A percentile compares a stretch with the other conserved stretches of the same genome.
Conservation (phyloP, 2,113 vertebrate genomes). For the Passer montanus region DNA sequence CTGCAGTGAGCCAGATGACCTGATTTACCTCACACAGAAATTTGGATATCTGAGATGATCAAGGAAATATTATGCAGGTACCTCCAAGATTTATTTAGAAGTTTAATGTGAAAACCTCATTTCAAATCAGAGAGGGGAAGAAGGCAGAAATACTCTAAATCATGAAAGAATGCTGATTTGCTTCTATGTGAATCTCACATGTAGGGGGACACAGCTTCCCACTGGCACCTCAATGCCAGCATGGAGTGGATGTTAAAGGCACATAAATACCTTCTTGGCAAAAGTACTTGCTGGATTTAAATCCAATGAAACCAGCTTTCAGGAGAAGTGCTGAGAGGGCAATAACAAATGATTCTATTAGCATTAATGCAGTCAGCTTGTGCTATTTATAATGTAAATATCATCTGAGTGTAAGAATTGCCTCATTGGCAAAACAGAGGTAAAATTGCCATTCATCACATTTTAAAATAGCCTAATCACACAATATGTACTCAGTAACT, state of each 20-base stretch:
- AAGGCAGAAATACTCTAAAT: background rate
- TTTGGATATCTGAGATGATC: background rate
- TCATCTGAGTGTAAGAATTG: conserved; percentile 19
- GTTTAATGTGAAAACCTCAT: background rate
- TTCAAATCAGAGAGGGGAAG: background rate
- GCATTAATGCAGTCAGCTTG: conserved; percentile 23
- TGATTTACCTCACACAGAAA: background rate
- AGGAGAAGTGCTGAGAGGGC: background rate
- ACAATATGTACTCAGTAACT: background rate
- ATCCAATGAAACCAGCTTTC: background rate
- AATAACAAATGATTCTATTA: conserved; percentile 39
- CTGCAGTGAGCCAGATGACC: background rate
- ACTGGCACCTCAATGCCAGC: background rate
- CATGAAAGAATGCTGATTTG: background rate
- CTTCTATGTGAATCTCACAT: background rate
- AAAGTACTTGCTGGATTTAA: background rate
- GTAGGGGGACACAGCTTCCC: background rate
- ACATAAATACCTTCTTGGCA: background rate
- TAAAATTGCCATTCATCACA: background rate
- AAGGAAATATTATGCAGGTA: background rate
- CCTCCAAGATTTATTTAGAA: background rate
- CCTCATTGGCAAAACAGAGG: background rate
- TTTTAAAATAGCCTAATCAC: conserved; percentile 39
- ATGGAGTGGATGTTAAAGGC: background rate
- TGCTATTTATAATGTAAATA: conserved; percentile 52